These are phyloP conservation scores for Pollicipes pollicipes DNA, from an alignment of 1,140 invertebrate genomes.

Conservation along the genomic window DNA sequence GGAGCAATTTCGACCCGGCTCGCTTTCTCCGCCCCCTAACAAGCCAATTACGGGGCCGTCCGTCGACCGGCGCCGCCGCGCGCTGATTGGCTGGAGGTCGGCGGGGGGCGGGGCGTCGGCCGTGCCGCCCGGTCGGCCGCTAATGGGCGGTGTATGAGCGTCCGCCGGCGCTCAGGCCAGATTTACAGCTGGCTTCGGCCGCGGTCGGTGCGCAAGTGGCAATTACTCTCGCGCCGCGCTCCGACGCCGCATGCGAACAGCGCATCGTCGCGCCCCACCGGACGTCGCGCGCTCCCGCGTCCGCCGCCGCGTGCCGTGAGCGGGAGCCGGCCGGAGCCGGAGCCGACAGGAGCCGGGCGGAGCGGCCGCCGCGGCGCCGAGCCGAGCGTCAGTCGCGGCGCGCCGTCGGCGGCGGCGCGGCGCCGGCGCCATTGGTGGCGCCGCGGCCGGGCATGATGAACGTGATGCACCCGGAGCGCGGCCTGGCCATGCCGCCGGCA, in stretches of 20 bases:
- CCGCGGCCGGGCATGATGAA: conserved; percentile 13
- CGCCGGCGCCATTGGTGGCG: too few species aligned
- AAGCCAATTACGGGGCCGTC: neutral
- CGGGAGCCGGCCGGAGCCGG: too few species aligned
- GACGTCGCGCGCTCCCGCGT: too few species aligned
- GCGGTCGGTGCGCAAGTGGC: neutral
- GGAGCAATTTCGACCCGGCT: too few species aligned
- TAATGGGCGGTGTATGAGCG: conserved; percentile 10
- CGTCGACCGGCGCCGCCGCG: neutral
- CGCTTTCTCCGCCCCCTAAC: neutral
- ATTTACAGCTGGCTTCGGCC: conserved; percentile 11
- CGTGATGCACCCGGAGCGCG: conserved; percentile 18
- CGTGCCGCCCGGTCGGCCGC: conserved; percentile 9
- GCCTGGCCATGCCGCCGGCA: conserved; percentile 7
- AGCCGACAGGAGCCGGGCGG: too few species aligned
- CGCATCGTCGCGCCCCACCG: too few species aligned
- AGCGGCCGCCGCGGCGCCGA: neutral
- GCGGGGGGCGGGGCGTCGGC: conserved; percentile 9
- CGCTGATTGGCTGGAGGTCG: conserved; percentile 15
- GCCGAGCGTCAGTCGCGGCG: neutral
- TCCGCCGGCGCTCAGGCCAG: conserved; percentile 7
- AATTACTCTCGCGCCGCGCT: neutral
- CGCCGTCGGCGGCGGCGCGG: neutral
- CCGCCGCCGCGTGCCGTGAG: too few species aligned
- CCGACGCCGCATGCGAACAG: too few species aligned